A percentile compares a stretch with the other conserved stretches of the same genome.
Evolutionary conservation across 2,888 invertebrate species (phyloP).

Genomic region (Acrobasis suavella): DNA sequence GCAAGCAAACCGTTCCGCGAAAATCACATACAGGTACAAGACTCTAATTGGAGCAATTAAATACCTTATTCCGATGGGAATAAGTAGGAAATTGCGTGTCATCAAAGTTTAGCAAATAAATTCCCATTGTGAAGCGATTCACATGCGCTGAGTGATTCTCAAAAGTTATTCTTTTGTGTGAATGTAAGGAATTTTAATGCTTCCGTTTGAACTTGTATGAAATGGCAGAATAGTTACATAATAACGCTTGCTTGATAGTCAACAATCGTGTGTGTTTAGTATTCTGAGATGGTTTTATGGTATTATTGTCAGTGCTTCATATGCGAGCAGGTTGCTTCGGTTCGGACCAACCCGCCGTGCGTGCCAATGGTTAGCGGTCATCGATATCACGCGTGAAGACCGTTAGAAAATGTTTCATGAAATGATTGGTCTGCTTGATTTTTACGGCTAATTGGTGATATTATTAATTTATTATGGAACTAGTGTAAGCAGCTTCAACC

Average conservation of each 20-base stretch:
- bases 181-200: conserved; percentile 78
- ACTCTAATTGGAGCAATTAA: conserved; percentile 17
- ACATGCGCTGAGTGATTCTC: conserved; percentile 72
- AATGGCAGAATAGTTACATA: conserved; percentile 72
- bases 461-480: no score
- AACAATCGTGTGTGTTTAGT: conserved; percentile 31
- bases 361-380: conserved; percentile 4
- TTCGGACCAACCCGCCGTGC: not conserved
- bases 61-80: conserved; percentile 31
- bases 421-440: no score
- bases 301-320: conserved; percentile 13
- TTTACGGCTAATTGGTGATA: no score
- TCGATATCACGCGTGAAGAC: not conserved
- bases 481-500: no score
- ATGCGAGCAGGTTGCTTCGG: not conserved
- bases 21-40: conserved; percentile 45
- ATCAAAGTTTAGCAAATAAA: conserved; percentile 35
- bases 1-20: conserved; percentile 45
- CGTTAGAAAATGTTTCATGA: no score
- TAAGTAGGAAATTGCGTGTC: conserved; percentile 32
- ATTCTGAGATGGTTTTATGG: conserved; percentile 17
- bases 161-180: conserved; percentile 79
- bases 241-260: conserved; percentile 54
- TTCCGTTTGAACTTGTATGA: conserved; percentile 73
- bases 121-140: conserved; percentile 69